Percentiles rank a stretch among this genome's conserved stretches.
These are phyloP conservation scores for Eristalinus aeneus DNA, from an alignment of 2,888 invertebrate species.

Conservation along the genomic window DNA sequence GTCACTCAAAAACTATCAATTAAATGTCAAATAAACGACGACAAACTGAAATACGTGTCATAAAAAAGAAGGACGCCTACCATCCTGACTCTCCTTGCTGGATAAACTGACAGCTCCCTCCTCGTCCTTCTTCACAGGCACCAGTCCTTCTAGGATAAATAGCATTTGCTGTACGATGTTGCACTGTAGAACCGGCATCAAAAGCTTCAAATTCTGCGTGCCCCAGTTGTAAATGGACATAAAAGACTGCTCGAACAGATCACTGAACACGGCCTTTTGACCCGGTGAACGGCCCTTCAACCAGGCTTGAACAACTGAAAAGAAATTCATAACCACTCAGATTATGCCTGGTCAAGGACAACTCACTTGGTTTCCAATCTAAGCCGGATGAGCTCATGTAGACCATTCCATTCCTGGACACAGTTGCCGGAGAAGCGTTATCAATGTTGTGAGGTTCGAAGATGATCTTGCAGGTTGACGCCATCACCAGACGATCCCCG, in stretches of 20 bases:
- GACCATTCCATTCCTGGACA: conserved; percentile 95
- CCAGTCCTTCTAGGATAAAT: conserved; percentile 91
- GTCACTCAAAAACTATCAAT: background rate
- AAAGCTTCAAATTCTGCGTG: conserved; percentile 89
- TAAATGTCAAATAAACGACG: background rate
- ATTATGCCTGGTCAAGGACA: background rate
- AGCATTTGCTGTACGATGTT: conserved; percentile 94
- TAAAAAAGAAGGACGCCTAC: conserved; percentile 75
- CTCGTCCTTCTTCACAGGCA: conserved; percentile 87
- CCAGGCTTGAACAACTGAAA: conserved; percentile 89
- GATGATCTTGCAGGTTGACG: conserved; percentile 95
- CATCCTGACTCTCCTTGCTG: conserved; percentile 82
- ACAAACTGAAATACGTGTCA: background rate
- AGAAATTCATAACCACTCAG: background rate
- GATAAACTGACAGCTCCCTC: conserved; percentile 82
- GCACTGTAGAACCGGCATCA: conserved; percentile 94
- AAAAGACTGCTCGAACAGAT: conserved; percentile 89
- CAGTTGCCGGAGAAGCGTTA: conserved; percentile 98
- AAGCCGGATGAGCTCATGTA: conserved; percentile 98
- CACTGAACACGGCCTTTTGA: conserved; percentile 85
- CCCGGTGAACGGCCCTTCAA: conserved; percentile 85
- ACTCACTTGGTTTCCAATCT: conserved; percentile 91
- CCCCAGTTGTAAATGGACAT: conserved; percentile 89
- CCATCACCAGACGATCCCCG: conserved; percentile 96
- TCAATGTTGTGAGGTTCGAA: conserved; percentile 99